phyloP scores from a whole-genome alignment of 1,140 invertebrate species.

The Streblospio benedicti region DNA sequence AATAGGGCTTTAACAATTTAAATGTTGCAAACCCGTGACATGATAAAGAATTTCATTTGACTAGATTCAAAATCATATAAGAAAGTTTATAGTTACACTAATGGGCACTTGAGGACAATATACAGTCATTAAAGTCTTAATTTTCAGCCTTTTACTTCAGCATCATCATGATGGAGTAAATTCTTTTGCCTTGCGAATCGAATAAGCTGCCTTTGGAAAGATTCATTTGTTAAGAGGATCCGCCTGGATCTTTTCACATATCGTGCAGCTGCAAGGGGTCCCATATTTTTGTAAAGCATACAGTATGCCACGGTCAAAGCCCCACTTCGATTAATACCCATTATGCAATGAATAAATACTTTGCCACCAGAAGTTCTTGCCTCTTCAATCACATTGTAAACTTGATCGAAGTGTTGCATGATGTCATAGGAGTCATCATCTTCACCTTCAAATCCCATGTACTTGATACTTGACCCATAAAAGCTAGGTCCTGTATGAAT shows the following conservation, averaged over 20 bases:
- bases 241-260: slow-evolving; percentile 12
- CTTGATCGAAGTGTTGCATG: slow-evolving; percentile 17
- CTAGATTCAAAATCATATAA: no score
- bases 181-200: slow-evolving; percentile 11
- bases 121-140: no score
- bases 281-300: slow-evolving; percentile 17
- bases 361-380: slow-evolving; percentile 11
- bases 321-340: slow-evolving; percentile 19
- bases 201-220: slow-evolving; percentile 11
- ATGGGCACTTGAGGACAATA: no score
- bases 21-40: no score
- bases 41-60: no score
- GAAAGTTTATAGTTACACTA: no score
- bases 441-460: slow-evolving; percentile 15
- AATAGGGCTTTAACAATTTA: no score
- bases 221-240: slow-evolving; percentile 13
- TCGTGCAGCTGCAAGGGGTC: slow-evolving; percentile 10
- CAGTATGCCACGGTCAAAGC: slow-evolving; percentile 11
- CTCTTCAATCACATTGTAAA: slow-evolving; percentile 13
- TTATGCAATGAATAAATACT: slow-evolving; percentile 15
- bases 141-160: no score
- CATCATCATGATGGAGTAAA: slow-evolving; percentile 12
- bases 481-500: slow-evolving; percentile 3
- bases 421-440: slow-evolving; percentile 14
- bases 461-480: slow-evolving; percentile 11